Conservation (phyloP, 2,113 vertebrate species). For the Sclerurus mexicanus region DNA sequence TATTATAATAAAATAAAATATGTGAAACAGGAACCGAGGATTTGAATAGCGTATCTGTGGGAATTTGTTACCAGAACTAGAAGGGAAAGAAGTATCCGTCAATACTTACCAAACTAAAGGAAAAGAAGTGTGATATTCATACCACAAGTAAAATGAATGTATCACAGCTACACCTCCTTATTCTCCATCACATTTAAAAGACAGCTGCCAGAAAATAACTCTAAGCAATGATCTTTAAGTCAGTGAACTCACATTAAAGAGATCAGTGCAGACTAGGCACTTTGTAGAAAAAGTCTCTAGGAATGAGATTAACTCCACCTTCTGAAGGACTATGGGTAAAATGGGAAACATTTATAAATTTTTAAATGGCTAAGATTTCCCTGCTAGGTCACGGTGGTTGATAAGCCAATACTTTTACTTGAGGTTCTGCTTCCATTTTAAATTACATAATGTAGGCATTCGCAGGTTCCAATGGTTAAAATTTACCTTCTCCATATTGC, state of each 20-base stretch:
- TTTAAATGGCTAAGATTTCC: not conserved
- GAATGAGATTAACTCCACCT: not conserved
- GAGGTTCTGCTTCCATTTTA: not conserved
- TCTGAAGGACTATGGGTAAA: not conserved
- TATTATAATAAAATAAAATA: not conserved
- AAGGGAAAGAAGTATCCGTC: not conserved
- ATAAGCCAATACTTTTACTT: not conserved
- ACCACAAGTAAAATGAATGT: not conserved
- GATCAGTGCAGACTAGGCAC: not conserved
- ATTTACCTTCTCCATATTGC: not conserved
- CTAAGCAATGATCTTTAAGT: not conserved
- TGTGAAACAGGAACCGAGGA: not conserved
- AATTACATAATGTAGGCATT: not conserved
- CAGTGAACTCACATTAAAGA: not conserved
- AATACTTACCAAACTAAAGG: conserved; percentile 21
- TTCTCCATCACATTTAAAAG: not conserved
- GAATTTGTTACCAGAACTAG: not conserved
- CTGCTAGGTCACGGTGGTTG: not conserved
- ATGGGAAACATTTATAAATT: not conserved
- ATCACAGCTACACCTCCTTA: not conserved
- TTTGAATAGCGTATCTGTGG: not conserved
- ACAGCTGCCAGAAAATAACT: not conserved
- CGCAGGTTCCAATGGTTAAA: not conserved
- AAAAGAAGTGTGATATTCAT: not conserved
- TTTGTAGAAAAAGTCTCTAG: not conserved